Conservation (phyloP, 2,888 invertebrate genomes). For the Flabesymbios commensalis region DNA sequence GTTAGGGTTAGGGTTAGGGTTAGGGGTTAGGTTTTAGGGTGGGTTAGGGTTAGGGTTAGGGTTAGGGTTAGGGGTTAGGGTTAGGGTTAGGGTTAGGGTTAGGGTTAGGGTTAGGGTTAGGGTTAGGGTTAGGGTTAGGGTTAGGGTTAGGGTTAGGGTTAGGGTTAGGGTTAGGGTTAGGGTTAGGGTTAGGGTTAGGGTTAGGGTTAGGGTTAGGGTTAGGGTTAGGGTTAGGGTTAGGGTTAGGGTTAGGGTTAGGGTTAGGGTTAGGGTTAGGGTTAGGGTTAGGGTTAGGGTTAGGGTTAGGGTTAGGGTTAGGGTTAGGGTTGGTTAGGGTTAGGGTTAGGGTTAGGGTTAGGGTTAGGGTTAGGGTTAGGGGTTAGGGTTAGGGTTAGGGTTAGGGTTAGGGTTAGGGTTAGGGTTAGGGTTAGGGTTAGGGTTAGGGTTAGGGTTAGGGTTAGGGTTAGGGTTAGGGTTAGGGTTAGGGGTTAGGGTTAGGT, state of each 20-base stretch:
- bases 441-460: constrained; percentile 24
- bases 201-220: constrained; percentile 20
- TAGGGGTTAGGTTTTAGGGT: neutral
- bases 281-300: constrained; percentile 21
- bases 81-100: constrained; percentile 15
- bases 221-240: constrained; percentile 24
- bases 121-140: constrained; percentile 6
- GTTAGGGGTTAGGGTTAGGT: constrained; percentile 19
- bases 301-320: constrained; percentile 23
- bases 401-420: constrained; percentile 37
- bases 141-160: constrained; percentile 13
- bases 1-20: constrained; percentile 15
- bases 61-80: constrained; percentile 4
- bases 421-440: constrained; percentile 37
- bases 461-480: constrained; percentile 24
- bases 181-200: constrained; percentile 22
- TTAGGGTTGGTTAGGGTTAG: constrained; percentile 23
- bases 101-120: constrained; percentile 14
- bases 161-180: constrained; percentile 18
- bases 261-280: constrained; percentile 13
- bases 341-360: constrained; percentile 30
- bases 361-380: constrained; percentile 30
- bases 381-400: constrained; percentile 37
- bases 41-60: neutral
- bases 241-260: constrained; percentile 26